A percentile compares a stretch with the other conserved stretches of the same genome.
Evolutionary conservation across 2,113 vertebrate species (phyloP).

Genomic region (Nipponia nippon): DNA sequence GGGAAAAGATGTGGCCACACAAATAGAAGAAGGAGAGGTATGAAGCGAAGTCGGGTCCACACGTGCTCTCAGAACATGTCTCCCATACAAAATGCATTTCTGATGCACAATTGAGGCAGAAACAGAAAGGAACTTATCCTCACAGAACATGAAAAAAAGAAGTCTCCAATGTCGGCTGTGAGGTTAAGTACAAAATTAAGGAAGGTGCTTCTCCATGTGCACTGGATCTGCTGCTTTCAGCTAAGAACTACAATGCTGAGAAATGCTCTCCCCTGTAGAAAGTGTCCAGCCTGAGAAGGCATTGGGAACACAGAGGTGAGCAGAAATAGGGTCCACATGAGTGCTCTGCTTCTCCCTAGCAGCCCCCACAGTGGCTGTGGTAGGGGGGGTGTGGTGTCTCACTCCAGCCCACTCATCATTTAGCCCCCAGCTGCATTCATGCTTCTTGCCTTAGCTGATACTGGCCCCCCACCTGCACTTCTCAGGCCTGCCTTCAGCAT

Average conservation of each 20-base stretch:
- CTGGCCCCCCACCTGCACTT: background rate
- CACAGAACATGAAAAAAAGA: background rate
- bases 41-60: background rate
- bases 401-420: background rate
- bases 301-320: background rate
- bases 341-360: background rate
- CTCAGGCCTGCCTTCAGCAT: background rate
- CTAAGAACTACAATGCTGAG: background rate
- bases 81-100: background rate
- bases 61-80: background rate
- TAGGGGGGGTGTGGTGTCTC: background rate
- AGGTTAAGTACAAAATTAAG: background rate
- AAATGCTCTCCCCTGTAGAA: background rate
- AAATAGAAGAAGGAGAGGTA: conserved; percentile 94
- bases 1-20: conserved; percentile 85
- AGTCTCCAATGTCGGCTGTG: background rate
- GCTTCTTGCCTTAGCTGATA: background rate
- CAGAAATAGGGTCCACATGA: background rate
- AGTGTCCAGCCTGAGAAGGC: background rate
- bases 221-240: background rate
- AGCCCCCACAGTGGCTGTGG: background rate
- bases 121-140: background rate
- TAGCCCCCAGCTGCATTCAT: background rate
- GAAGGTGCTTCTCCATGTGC: background rate
- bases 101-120: background rate